Conservation (phyloP, 2,888 invertebrate species). For the Toxonevra muliebris region DNA sequence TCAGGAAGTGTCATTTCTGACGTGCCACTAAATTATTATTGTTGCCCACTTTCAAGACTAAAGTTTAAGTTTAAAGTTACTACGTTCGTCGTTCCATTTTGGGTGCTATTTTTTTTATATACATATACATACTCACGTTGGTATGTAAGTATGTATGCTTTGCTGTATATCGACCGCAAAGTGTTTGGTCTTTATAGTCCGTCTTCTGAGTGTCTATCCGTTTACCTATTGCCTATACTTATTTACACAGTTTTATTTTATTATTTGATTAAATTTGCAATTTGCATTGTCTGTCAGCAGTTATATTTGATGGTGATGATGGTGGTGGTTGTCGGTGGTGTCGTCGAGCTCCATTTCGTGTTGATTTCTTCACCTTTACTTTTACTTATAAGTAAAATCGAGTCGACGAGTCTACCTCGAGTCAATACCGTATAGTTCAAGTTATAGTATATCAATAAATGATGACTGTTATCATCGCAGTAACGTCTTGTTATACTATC, state of each 20-base stretch:
- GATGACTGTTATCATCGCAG: conserved; percentile 12
- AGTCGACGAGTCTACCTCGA: too few species aligned
- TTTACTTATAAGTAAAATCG: too few species aligned
- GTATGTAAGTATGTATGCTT: neutral
- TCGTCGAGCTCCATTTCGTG: neutral
- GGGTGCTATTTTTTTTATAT: too few species aligned
- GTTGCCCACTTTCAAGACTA: too few species aligned
- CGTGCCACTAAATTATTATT: conserved; percentile 21
- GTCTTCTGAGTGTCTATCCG: neutral
- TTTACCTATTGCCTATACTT: neutral
- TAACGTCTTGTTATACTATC: conserved; percentile 25
- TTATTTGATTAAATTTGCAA: too few species aligned
- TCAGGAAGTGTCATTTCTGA: conserved; percentile 32
- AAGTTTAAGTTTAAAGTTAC: too few species aligned
- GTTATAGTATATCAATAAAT: conserved; percentile 6
- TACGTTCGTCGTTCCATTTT: too few species aligned
- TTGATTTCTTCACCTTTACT: neutral
- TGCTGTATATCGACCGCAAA: neutral
- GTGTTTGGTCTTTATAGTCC: neutral
- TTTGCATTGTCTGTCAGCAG: neutral
- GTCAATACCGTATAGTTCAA: too few species aligned
- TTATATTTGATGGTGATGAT: neutral
- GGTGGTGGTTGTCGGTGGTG: neutral
- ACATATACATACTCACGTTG: too few species aligned
- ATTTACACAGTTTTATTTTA: neutral